Conservation (phyloP, 2,113 vertebrate genomes). For the Notechis scutatus region DNA sequence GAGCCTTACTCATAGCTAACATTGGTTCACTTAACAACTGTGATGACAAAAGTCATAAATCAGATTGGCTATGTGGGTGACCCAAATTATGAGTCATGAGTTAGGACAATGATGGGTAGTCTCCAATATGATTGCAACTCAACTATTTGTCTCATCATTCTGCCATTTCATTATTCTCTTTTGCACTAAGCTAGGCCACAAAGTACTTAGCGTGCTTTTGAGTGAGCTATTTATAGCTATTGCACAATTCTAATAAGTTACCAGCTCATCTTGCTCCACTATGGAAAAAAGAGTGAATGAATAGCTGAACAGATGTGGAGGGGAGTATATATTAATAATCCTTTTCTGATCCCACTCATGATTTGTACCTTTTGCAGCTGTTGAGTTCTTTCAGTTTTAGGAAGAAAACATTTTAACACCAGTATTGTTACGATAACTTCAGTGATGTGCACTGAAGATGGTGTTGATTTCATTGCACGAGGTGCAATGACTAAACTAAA, state of each 20-base stretch:
- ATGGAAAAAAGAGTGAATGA: not conserved
- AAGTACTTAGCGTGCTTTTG: not conserved
- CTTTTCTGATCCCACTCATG: not conserved
- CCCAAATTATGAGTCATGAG: not conserved
- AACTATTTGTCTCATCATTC: not conserved
- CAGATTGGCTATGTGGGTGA: too few species aligned
- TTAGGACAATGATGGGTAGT: not conserved
- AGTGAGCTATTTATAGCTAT: not conserved
- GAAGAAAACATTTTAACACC: not conserved
- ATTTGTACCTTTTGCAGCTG: not conserved
- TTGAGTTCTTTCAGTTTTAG: not conserved
- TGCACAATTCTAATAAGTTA: not conserved
- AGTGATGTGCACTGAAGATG: too few species aligned
- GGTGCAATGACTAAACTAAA: too few species aligned
- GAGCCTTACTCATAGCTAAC: not conserved
- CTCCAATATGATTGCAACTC: not conserved
- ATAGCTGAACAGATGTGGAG: not conserved
- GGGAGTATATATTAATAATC: not conserved
- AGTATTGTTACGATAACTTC: not conserved
- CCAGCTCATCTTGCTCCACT: not conserved
- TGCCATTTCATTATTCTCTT: not conserved
- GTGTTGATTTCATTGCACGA: too few species aligned
- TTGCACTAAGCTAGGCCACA: not conserved
- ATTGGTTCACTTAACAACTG: not conserved
- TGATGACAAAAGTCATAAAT: too few species aligned